A percentile compares a stretch with the other conserved stretches of the same genome.
phyloP scores from a whole-genome alignment of 2,797 vertebrate genomes.

The Sandelia bainsii region DNA sequence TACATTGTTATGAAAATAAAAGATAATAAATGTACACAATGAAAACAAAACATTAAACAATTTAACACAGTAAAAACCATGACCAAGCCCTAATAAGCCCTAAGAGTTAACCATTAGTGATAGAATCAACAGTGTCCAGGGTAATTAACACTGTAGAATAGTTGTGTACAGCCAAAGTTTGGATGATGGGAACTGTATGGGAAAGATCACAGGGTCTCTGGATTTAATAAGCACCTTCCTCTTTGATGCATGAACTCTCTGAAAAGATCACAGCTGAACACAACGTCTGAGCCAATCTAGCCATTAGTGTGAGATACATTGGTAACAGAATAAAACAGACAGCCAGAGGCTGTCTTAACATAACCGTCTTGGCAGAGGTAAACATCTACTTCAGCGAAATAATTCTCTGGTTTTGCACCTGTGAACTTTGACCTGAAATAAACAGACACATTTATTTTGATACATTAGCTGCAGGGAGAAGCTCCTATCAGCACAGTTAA shows the following conservation, averaged over 20 bases:
- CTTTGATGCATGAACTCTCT: constrained; percentile 46
- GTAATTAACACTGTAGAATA: constrained; percentile 28
- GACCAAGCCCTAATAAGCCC: neutral
- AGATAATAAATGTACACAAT: neutral
- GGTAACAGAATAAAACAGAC: constrained; percentile 45
- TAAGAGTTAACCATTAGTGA: constrained; percentile 4
- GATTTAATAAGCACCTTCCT: constrained; percentile 60
- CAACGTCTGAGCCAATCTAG: constrained; percentile 32
- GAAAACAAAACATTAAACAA: constrained; percentile 4
- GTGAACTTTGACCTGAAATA: constrained; percentile 61
- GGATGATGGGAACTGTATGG: constrained; percentile 35
- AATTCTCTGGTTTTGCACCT: constrained; percentile 49
- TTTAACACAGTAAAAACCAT: constrained; percentile 10
- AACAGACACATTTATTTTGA: constrained; percentile 65
- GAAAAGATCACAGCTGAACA: constrained; percentile 31
- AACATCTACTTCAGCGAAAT: constrained; percentile 50
- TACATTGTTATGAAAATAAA: neutral
- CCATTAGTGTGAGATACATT: constrained; percentile 55
- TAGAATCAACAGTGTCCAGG: constrained; percentile 6
- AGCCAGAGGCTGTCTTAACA: constrained; percentile 42
- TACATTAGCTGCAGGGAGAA: constrained; percentile 53
- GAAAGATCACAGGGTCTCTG: constrained; percentile 42
- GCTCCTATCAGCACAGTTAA: constrained; percentile 41
- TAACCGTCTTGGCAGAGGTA: constrained; percentile 53
- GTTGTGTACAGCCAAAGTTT: constrained; percentile 24